Percentiles rank a stretch among this genome's conserved stretches.
phyloP scores from a whole-genome alignment of 2,888 invertebrate genomes.

The Boloria selene region DNA sequence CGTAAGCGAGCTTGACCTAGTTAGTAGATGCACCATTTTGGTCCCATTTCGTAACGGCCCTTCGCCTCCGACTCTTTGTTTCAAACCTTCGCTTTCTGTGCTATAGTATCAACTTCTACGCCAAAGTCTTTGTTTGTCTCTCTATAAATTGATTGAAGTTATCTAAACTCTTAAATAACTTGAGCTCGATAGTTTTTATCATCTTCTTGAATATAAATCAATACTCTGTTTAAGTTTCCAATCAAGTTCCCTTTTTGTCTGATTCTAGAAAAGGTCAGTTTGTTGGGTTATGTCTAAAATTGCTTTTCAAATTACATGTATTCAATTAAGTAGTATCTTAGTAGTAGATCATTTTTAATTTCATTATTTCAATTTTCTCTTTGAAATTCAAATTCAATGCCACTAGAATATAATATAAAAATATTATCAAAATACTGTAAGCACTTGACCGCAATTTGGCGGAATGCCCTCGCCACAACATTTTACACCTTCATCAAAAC shows the following conservation, averaged over 20 bases:
- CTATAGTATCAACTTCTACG: conserved; percentile 13
- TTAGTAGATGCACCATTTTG: conserved; percentile 77
- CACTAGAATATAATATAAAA: neutral
- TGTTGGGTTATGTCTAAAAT: too few species aligned
- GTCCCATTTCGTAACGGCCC: conserved; percentile 67
- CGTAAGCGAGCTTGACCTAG: conserved; percentile 78
- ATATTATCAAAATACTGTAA: conserved; percentile 1
- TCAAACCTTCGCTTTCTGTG: conserved; percentile 42
- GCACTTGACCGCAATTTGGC: conserved; percentile 12
- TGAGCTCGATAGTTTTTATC: too few species aligned
- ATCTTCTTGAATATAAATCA: too few species aligned
- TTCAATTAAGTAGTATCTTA: too few species aligned
- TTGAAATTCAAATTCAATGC: neutral
- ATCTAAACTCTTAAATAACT: too few species aligned
- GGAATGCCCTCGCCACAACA: conserved; percentile 5
- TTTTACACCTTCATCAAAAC: conserved; percentile 2
- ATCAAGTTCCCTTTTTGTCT: too few species aligned
- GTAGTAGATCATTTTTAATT: too few species aligned
- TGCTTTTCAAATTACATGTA: too few species aligned
- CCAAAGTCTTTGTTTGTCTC: too few species aligned
- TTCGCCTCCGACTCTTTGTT: conserved; percentile 53
- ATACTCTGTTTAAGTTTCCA: too few species aligned
- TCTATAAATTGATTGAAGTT: too few species aligned
- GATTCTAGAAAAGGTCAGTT: too few species aligned
- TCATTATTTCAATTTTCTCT: neutral